A percentile compares a stretch with the other conserved stretches of the same genome.
Evolutionary conservation across 53 echinoderm and acorn worm genomes (phyloP).

Genomic region (Hippasteria phrygiana): DNA sequence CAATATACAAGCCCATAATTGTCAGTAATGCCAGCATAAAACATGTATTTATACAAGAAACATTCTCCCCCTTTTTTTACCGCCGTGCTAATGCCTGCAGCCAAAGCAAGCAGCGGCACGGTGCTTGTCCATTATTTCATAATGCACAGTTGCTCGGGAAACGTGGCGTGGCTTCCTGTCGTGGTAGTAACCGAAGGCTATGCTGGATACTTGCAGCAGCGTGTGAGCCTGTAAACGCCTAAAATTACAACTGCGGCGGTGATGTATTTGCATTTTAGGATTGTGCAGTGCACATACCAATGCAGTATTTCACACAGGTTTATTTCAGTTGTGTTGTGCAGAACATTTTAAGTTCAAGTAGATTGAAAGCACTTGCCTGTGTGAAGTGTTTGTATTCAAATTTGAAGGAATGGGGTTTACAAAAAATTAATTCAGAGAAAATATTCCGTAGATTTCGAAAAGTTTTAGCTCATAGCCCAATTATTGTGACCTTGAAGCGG

Average conservation of each 20-base stretch:
- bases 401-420: no score
- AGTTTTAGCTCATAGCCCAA: no score
- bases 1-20: not conserved
- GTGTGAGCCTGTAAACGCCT: not conserved
- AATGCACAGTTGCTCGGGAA: not conserved
- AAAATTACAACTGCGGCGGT: not conserved
- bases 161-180: not conserved
- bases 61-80: not conserved
- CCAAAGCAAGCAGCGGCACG: not conserved
- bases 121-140: not conserved
- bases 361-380: no score
- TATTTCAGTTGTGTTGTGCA: no score
- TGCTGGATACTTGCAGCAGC: not conserved
- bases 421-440: no score
- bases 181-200: not conserved
- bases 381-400: no score
- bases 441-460: no score
- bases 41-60: not conserved
- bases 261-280: not conserved
- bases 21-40: not conserved
- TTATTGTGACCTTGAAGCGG: no score
- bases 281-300: not conserved
- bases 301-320: not conserved
- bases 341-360: not conserved
- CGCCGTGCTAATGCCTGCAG: not conserved